These are phyloP conservation scores for Camelus bactrianus DNA, from an alignment of 2,113 vertebrate genomes.

Conservation along the genomic window DNA sequence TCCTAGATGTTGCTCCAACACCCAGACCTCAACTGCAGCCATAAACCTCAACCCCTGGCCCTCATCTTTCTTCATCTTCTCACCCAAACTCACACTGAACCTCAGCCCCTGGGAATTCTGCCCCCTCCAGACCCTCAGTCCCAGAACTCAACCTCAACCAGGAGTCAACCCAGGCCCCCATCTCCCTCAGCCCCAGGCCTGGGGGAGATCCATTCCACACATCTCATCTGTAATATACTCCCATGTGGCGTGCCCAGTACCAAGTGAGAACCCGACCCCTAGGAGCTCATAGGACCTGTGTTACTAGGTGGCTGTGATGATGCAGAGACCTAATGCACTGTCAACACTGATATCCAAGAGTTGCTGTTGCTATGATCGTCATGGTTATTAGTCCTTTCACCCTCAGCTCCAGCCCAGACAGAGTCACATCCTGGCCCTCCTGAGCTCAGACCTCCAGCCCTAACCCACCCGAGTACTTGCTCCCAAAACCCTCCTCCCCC, in stretches of 20 bases:
- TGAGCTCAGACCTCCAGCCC: neutral
- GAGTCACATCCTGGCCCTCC: neutral
- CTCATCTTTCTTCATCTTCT: neutral
- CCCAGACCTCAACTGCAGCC: neutral
- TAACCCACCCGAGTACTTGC: neutral
- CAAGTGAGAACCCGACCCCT: accelerated
- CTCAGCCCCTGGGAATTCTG: neutral
- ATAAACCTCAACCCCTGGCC: neutral
- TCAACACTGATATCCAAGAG: neutral
- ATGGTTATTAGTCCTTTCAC: neutral
- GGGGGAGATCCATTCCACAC: neutral
- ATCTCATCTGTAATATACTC: accelerated
- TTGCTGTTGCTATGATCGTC: neutral
- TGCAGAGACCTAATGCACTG: neutral
- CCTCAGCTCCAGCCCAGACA: neutral
- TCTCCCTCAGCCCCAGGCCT: neutral
- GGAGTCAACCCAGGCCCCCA: neutral
- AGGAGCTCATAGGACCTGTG: neutral
- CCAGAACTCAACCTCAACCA: neutral
- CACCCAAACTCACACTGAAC: neutral
- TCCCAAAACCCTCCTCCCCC: too few relatives aligned
- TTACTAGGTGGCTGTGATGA: neutral
- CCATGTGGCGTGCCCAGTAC: accelerated
- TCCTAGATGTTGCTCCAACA: neutral
- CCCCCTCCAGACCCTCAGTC: neutral